phyloP scores from a whole-genome alignment of 2,888 invertebrate genomes.

The Drosophila helvetica region DNA sequence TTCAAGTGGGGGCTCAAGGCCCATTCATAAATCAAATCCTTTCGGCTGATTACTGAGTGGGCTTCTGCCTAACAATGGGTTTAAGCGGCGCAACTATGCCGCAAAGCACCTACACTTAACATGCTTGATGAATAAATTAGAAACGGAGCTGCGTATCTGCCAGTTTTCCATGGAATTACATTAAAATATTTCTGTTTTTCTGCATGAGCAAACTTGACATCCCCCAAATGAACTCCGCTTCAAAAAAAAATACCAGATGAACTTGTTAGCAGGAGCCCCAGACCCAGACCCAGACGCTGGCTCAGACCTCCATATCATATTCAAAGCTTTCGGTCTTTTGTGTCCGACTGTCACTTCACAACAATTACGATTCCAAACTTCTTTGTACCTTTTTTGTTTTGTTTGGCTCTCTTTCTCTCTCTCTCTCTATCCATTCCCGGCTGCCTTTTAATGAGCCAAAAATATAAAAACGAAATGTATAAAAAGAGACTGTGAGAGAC shows the following conservation, averaged over 20 bases:
- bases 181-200: slow-evolving; percentile 34
- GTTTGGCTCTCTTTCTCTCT: too few relatives aligned
- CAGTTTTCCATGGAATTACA: slow-evolving; percentile 21
- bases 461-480: slow-evolving; percentile 37
- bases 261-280: slow-evolving; percentile 19
- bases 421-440: background rate
- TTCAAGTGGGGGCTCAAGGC: background rate
- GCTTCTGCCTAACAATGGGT: background rate
- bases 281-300: background rate
- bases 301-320: slow-evolving; percentile 7
- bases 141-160: background rate
- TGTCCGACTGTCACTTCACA: slow-evolving; percentile 37
- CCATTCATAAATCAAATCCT: slow-evolving; percentile 25
- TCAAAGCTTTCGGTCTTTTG: slow-evolving; percentile 36
- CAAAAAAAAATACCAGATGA: slow-evolving; percentile 19
- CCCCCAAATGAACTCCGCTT: slow-evolving; percentile 2
- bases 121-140: background rate
- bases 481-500: background rate
- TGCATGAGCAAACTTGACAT: slow-evolving; percentile 32
- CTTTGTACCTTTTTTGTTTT: slow-evolving; percentile 28
- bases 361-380: slow-evolving; percentile 37
- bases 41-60: background rate
- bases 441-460: slow-evolving; percentile 37
- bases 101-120: background rate
- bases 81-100: background rate